phyloP scores from a whole-genome alignment of 92 coral and sea anemone genomes.

The Heteractis magnifica region DNA sequence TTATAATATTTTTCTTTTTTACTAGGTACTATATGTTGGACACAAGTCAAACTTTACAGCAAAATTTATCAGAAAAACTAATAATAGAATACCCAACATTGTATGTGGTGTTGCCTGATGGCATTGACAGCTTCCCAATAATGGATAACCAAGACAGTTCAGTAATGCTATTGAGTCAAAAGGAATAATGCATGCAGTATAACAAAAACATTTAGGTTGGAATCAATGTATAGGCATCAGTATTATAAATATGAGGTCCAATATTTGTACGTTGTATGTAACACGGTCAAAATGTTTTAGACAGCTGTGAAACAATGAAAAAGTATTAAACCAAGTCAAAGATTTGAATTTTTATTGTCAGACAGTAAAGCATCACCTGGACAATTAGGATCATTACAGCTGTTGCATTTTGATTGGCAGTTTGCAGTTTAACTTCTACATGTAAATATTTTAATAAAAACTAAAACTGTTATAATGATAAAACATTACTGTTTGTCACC shows the following conservation, averaged over 20 bases:
- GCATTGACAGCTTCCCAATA: slow-evolving; percentile 37
- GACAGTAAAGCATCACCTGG: slow-evolving; percentile 1
- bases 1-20: background rate
- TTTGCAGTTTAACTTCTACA: background rate
- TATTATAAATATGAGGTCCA: too few species aligned
- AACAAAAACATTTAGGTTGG: background rate
- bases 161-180: background rate
- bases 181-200: background rate
- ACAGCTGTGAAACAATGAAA: too few species aligned
- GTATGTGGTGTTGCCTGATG: slow-evolving; percentile 75
- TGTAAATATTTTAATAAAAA: background rate
- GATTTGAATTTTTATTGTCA: background rate
- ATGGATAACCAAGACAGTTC: background rate
- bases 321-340: background rate
- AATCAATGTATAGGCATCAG: too few species aligned
- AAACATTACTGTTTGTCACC: background rate
- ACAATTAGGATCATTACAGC: background rate
- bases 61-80: slow-evolving; percentile 54
- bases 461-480: background rate
- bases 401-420: background rate
- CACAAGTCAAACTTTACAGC: slow-evolving; percentile 53
- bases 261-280: too few species aligned
- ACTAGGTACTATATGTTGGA: slow-evolving; percentile 71
- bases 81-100: slow-evolving; percentile 84
- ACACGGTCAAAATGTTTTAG: too few species aligned